Base-by-base conservation (phyloP, 2,113 vertebrate genomes). In the Barnardius zonarius region DNA sequence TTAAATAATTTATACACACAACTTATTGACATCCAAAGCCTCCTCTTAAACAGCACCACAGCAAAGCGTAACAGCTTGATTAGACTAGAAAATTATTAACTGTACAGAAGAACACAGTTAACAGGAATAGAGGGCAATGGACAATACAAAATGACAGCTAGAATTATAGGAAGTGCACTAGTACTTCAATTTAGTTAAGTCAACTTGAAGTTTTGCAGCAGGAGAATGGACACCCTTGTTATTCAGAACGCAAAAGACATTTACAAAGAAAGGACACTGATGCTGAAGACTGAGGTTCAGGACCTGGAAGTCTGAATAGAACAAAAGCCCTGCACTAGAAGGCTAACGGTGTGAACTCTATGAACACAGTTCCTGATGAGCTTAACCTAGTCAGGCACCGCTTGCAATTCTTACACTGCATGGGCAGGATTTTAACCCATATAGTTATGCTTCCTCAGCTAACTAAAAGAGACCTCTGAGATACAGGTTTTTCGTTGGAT, bases 1-100 rank as follows among this genome's bases (percentile, higher is more conserved):
- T 75, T 95, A 90, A 95, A 95, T 92, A 97, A 97, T 97, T 96
- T 84, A 96, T 83, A 41, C 8, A 25, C 54, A 67, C 33, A 70
- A 61, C 62, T 93, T 83, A 41, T n/a, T 61, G 85, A 77, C 80
- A 92, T 92, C 83, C 82, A 93, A 92, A 96, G 39, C 30, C 23
- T 90, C 49, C 39, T 80, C 90, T 86, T 52, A 25, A 83, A 70
- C 7, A 88, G 41, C 31, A 81, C 14, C 67, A 54, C 44, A 66
- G 46, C 30, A 52, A 79, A 92, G 49, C 14, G 5, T 37, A 90
- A 88, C 62, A 70, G 39, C 41, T 87, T 66, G 52, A 83, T 79
- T 93, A 80, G 86, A 82, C 59, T 84, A 77, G 59, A 93, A 92
- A 79, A 73, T 77, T 63, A 88, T 66, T 83, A 88, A 75, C 87